Percentiles rank a stretch among this genome's conserved stretches.
Evolutionary conservation across 2,797 vertebrate species (phyloP).

Genomic region (Nasua narica): DNA sequence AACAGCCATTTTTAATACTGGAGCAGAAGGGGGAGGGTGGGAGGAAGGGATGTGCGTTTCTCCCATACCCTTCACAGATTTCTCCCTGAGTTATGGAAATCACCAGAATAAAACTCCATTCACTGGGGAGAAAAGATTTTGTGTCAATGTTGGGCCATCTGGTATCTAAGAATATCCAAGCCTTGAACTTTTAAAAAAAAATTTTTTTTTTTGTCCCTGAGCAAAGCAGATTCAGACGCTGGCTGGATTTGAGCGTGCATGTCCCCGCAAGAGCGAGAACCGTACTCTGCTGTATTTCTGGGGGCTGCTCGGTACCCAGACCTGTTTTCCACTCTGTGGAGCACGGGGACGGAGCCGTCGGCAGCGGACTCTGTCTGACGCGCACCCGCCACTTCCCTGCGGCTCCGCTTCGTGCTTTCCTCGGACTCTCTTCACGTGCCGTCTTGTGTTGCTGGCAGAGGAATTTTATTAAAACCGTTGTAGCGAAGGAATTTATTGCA

Average conservation of each 20-base stretch:
- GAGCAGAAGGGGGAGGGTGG: not conserved
- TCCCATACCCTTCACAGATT: not conserved
- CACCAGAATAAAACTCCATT: constrained; percentile 36
- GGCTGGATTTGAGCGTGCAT: not conserved
- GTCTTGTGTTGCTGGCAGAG: not conserved
- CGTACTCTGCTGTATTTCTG: not conserved
- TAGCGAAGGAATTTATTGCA: not conserved
- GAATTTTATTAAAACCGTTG: not conserved
- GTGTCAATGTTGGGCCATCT: constrained; percentile 35
- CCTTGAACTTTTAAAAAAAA: not conserved
- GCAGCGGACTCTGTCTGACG: not conserved
- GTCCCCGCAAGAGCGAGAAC: not conserved
- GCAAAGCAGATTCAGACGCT: constrained; percentile 22
- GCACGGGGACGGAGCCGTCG: not conserved
- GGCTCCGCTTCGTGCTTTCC: not conserved
- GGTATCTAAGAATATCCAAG: constrained; percentile 39
- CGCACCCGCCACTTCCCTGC: not conserved
- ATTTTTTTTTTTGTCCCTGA: constrained; percentile 6
- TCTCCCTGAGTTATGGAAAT: constrained; percentile 5
- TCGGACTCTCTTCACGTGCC: not conserved
- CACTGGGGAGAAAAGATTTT: constrained; percentile 17
- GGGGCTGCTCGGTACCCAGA: not conserved
- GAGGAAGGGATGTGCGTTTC: not conserved
- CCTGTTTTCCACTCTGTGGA: not conserved
- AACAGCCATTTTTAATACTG: constrained; percentile 12